phyloP scores from a whole-genome alignment of 2,888 invertebrate genomes.

The Troglohyphantes excavatus region DNA sequence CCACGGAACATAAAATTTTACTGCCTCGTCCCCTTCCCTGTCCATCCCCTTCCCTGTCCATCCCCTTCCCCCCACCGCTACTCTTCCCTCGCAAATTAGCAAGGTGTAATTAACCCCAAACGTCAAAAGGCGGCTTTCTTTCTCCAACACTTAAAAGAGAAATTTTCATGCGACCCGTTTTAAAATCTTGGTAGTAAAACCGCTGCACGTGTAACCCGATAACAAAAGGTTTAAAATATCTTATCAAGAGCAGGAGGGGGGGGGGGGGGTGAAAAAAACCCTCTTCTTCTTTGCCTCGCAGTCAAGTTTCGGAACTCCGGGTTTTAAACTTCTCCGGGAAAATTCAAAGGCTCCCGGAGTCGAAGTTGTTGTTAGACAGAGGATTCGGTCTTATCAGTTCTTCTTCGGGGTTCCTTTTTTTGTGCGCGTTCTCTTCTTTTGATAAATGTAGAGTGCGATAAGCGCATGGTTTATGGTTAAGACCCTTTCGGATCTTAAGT shows the following conservation, averaged over 20 bases:
- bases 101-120: neutral
- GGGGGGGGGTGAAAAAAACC: too few relatives aligned
- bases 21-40: neutral
- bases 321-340: conserved; percentile 10
- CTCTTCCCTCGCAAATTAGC: neutral
- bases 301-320: conserved; percentile 14
- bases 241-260: neutral
- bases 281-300: neutral
- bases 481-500: conserved; percentile 35
- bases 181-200: neutral
- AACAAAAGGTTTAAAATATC: neutral
- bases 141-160: too few relatives aligned
- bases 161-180: neutral
- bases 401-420: neutral
- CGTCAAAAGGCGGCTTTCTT: neutral
- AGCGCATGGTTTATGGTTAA: conserved; percentile 20
- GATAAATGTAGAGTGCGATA: conserved; percentile 30
- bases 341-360: conserved; percentile 2
- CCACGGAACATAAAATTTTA: conserved; percentile 56
- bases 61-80: too few relatives aligned
- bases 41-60: neutral
- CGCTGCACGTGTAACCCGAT: neutral
- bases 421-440: conserved; percentile 12
- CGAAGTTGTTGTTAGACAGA: conserved; percentile 17
- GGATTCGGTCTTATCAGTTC: conserved; percentile 54